A percentile compares a stretch with the other conserved stretches of the same genome.
Evolutionary conservation across 2,113 vertebrate genomes (phyloP).

Genomic region (Rhegmatorhina hoffmannsi): DNA sequence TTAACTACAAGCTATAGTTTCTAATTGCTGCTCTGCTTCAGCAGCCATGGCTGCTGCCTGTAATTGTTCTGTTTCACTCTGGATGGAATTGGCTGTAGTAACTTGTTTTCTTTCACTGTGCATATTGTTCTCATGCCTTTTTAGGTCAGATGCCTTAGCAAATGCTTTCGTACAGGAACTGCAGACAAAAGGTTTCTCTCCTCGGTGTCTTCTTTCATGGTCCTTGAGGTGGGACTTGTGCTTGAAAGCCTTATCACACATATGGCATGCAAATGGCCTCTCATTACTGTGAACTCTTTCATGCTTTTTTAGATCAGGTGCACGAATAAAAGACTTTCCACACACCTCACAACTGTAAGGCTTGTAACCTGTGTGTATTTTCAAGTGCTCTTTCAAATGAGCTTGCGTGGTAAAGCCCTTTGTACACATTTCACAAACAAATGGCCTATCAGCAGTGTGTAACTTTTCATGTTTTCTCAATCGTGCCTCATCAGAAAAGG

Average conservation of each 20-base stretch:
- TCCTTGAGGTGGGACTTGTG: conserved; percentile 99
- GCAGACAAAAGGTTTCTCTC: conserved; percentile 97
- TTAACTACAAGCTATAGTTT: conserved; percentile 85
- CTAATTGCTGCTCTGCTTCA: conserved; percentile 85
- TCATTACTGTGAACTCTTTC: conserved; percentile 98
- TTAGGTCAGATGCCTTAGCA: conserved; percentile 97
- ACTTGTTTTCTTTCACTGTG: conserved; percentile 97
- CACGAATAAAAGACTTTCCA: conserved; percentile 96
- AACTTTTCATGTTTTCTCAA: conserved; percentile 94
- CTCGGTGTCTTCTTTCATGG: conserved; percentile 94
- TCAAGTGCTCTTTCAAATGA: conserved; percentile 97
- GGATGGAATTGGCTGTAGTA: conserved; percentile 84
- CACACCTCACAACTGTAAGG: conserved; percentile 97
- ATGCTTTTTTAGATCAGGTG: conserved; percentile 95
- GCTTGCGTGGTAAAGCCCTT: conserved; percentile 98
- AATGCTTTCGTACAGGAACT: conserved; percentile 97
- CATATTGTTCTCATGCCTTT: conserved; percentile 99
- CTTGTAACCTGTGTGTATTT: conserved; percentile 98
- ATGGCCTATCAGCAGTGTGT: conserved; percentile 93
- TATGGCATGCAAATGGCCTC: conserved; percentile 93
- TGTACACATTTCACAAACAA: conserved; percentile 96
- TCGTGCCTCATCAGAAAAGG: conserved; percentile 90
- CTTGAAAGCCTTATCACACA: conserved; percentile 99
- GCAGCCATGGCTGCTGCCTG: conserved; percentile 89
- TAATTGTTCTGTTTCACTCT: conserved; percentile 88